Evolutionary conservation across 2,797 vertebrate genomes (phyloP), one percentile per base, ranked within the genome.

Genomic region (Argentina silus): DNA sequence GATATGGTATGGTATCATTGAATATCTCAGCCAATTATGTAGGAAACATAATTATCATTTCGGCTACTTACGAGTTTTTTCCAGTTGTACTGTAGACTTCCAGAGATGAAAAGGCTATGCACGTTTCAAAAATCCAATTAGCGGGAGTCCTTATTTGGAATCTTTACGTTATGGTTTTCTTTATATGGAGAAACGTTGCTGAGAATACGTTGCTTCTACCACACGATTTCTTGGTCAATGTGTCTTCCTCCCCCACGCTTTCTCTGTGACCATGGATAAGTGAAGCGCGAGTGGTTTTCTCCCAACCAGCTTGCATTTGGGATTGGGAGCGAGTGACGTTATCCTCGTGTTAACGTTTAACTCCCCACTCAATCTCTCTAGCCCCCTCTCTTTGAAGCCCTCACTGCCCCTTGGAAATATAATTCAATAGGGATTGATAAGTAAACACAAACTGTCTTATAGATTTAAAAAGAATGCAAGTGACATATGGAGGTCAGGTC

Each of bases 161-260:
- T 67, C 14, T 51, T 51, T 27, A 27, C 59, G 11, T 61, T 61
- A 61, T 7, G 14, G 2, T 23, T 61, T 53, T 42, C 56, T 59
- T 66, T 66, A 15, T 66, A 21, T 21, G 19, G 11, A 47, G 27
- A 51, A 51, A 9, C 12, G 65, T 47, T 3, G 65, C 23, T 11
- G 27, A 17, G 23, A 50, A 73, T 21, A 44, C 42, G 10, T 69
- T 43, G 12, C 42, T 48, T 12, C 15, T 59, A 53, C 9, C n/a
- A 57, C 60, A 15, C 47, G 11, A 0, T 44, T 0, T 15, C 6
- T 73, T 36, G 2, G 7, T 88, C 70, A 80, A 44, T 3, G 42
- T 67, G 60, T 79, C 67, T 74, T 87, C 81, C 83, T 86, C 81
- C 17, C 82, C 83, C 85, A 88, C 88, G 89, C 85, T 89, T 85